These are phyloP conservation scores for Punctoribates punctum DNA, from an alignment of 2,888 invertebrate species.

Conservation along the genomic window DNA sequence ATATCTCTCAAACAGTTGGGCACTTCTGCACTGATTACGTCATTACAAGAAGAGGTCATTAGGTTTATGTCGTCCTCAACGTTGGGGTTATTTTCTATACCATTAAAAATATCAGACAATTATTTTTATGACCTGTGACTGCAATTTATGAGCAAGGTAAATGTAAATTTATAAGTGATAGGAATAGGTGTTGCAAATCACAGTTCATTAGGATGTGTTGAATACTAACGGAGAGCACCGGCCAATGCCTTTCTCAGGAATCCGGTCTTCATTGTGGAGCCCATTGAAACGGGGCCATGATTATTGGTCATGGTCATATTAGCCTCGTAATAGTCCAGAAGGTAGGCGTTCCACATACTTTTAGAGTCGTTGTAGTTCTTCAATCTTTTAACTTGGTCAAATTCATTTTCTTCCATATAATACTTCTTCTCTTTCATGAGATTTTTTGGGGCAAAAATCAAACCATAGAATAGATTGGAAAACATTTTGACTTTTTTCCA, in stretches of 20 bases:
- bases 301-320: background rate
- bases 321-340: background rate
- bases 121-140: too few relatives aligned
- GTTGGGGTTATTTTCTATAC: background rate
- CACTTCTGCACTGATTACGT: constrained; percentile 43
- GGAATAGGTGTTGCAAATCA: too few relatives aligned
- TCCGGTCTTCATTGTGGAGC: background rate
- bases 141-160: too few relatives aligned
- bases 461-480: background rate
- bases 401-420: background rate
- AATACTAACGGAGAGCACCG: too few relatives aligned
- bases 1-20: constrained; percentile 31
- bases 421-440: background rate
- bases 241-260: background rate
- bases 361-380: background rate
- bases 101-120: too few relatives aligned
- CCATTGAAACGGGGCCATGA: constrained; percentile 15
- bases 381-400: background rate
- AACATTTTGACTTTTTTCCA: background rate
- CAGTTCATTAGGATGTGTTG: too few relatives aligned
- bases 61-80: constrained; percentile 34
- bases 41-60: constrained; percentile 31
- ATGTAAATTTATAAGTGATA: too few relatives aligned
- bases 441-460: background rate
- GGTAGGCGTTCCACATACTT: background rate